phyloP scores from a whole-genome alignment of 2,888 invertebrate genomes.

The Opisthograptis luteolata region DNA sequence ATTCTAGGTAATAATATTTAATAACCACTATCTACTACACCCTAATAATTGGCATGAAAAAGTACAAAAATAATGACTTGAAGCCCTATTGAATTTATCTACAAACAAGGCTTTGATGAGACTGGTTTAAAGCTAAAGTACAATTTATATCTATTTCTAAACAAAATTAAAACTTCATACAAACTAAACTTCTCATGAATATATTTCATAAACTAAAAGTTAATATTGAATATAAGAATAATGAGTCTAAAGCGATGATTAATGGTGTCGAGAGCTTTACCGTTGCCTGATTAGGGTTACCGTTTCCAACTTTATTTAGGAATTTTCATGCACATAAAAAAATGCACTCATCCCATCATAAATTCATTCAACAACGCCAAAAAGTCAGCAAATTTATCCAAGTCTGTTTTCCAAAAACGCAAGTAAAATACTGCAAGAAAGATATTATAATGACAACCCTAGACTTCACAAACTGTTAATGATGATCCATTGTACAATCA shows the following conservation, averaged over 20 bases:
- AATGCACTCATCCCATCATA: no score
- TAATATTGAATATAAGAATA: slow-evolving; percentile 47
- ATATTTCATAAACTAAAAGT: slow-evolving; percentile 32
- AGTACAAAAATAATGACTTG: no score
- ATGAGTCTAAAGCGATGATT: slow-evolving; percentile 51
- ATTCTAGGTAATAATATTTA: no score
- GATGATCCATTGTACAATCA: slow-evolving; percentile 53
- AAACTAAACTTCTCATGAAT: slow-evolving; percentile 18
- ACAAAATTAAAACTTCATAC: slow-evolving; percentile 21
- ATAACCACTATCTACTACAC: no score
- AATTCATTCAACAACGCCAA: no score
- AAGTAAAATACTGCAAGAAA: no score
- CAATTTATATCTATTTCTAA: not conserved
- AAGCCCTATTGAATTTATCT: not conserved
- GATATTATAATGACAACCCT: slow-evolving; percentile 14
- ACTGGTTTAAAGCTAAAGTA: not conserved
- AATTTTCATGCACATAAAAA: no score
- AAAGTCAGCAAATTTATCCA: no score
- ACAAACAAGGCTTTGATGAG: not conserved
- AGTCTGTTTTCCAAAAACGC: no score
- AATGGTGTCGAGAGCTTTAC: slow-evolving; percentile 47
- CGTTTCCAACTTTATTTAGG: slow-evolving; percentile 1
- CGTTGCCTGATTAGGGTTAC: slow-evolving; percentile 37
- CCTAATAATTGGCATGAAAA: no score
- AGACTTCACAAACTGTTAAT: slow-evolving; percentile 38